Conservation (phyloP, 2,113 vertebrate genomes). For the Meles meles region DNA sequence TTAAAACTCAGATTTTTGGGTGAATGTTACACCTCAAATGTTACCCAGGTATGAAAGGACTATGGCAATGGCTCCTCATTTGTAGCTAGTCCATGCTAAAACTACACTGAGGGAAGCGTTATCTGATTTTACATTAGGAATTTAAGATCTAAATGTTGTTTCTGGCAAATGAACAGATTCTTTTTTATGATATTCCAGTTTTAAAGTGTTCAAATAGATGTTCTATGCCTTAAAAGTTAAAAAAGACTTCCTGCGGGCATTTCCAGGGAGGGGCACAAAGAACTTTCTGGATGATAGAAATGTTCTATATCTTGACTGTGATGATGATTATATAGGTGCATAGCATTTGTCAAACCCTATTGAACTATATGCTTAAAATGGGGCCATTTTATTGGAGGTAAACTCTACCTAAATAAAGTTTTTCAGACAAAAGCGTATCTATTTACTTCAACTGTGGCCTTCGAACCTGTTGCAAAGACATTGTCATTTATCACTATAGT, state of each 20-base stretch:
- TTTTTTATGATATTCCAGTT: neutral
- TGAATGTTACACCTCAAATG: neutral
- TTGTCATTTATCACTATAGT: neutral
- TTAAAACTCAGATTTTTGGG: neutral
- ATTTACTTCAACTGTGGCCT: neutral
- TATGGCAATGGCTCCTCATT: neutral
- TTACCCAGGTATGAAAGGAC: neutral
- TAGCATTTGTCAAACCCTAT: neutral
- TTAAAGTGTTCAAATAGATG: neutral
- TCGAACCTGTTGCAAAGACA: neutral
- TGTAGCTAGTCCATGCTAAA: neutral
- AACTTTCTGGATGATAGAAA: neutral
- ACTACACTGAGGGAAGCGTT: conserved; percentile 3
- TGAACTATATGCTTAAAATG: neutral
- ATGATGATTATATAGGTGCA: neutral
- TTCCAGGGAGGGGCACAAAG: neutral
- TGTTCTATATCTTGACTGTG: neutral
- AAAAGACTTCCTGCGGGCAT: neutral
- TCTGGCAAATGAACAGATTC: conserved; percentile 1
- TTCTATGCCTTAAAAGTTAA: neutral
- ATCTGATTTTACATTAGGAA: neutral
- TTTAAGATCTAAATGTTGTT: conserved; percentile 19
- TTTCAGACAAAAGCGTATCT: neutral
- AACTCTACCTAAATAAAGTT: neutral
- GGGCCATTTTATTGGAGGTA: neutral